Conservation (phyloP, 1,140 invertebrate genomes). For the Solen grandis region DNA sequence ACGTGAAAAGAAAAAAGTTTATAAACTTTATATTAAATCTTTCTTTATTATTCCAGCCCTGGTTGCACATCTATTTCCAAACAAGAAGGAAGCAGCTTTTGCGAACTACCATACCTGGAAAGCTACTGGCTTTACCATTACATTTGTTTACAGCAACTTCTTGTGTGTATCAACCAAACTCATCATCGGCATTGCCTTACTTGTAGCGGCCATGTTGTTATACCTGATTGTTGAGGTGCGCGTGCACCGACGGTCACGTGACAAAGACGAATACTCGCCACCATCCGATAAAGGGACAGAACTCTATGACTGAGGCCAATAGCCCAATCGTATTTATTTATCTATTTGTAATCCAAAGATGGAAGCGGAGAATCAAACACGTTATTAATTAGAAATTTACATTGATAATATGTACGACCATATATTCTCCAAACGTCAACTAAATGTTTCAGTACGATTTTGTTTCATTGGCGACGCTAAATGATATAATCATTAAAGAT, state of each 20-base stretch:
- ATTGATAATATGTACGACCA: too few species aligned
- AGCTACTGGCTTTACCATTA: constrained; percentile 66
- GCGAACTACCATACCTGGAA: constrained; percentile 71
- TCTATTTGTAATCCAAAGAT: too few species aligned
- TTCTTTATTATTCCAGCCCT: constrained; percentile 61
- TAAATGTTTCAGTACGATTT: too few species aligned
- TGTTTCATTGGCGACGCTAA: too few species aligned
- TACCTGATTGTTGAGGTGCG: constrained; percentile 68
- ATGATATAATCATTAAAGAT: too few species aligned
- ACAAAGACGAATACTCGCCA: neutral
- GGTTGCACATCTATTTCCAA: constrained; percentile 62
- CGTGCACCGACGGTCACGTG: neutral
- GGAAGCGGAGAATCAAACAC: too few species aligned
- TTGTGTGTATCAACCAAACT: constrained; percentile 72
- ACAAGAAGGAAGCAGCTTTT: constrained; percentile 65
- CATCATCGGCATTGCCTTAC: constrained; percentile 61
- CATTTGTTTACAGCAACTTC: constrained; percentile 67
- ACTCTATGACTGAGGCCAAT: too few species aligned
- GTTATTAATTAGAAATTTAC: too few species aligned
- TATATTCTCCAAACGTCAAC: too few species aligned
- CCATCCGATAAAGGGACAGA: too few species aligned
- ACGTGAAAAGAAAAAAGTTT: too few species aligned
- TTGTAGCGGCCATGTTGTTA: constrained; percentile 64
- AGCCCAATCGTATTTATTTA: too few species aligned
- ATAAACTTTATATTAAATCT: neutral